Conservation (phyloP, 2,113 vertebrate genomes). For the Chascanopsetta lugubris region DNA sequence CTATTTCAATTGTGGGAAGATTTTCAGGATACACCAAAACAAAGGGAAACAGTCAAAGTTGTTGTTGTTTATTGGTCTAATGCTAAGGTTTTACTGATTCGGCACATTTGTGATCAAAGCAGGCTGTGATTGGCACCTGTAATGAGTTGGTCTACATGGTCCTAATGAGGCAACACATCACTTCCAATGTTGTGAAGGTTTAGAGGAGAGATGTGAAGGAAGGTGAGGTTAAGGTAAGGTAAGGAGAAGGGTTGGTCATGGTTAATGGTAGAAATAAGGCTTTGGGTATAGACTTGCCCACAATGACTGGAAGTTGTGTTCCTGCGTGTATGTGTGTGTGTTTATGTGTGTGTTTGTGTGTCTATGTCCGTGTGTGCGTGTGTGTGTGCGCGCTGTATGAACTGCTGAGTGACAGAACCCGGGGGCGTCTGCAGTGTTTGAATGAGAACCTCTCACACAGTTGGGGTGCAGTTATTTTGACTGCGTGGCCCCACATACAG, state of each 20-base stretch:
- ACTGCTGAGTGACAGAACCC: constrained; percentile 38
- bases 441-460: constrained; percentile 38
- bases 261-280: too few species aligned
- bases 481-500: constrained; percentile 21
- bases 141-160: too few species aligned
- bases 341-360: constrained; percentile 1
- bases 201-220: background rate
- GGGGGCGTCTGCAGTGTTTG: constrained; percentile 19
- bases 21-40: too few species aligned
- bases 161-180: background rate
- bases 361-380: background rate
- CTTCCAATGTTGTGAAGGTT: background rate
- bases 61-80: too few species aligned
- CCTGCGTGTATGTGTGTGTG: background rate
- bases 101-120: too few species aligned
- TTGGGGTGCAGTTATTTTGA: constrained; percentile 40
- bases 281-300: too few species aligned
- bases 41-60: too few species aligned
- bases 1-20: too few species aligned
- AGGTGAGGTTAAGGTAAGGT: background rate
- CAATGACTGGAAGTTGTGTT: background rate
- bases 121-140: too few species aligned
- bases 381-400: background rate
- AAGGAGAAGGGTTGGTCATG: too few species aligned
- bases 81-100: too few species aligned